Evolutionary conservation across 2,113 vertebrate species (phyloP).

Genomic region (Cygnus buccinator): DNA sequence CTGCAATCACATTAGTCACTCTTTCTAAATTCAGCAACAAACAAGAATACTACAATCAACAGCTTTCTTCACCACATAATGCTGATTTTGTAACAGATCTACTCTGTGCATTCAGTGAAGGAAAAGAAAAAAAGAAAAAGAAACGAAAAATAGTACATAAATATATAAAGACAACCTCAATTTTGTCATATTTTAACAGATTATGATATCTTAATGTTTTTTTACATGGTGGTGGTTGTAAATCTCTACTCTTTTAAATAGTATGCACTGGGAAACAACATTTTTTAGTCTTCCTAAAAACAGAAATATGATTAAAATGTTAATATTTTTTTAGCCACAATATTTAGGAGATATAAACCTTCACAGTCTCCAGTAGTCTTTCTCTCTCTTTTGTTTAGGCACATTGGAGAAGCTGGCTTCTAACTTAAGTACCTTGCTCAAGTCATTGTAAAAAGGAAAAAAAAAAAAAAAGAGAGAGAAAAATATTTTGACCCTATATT

Average conservation of each 20-base stretch:
- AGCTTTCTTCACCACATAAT: not conserved
- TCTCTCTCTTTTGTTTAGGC: not conserved
- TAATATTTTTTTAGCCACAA: not conserved
- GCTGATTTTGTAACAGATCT: not conserved
- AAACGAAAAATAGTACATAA: not conserved
- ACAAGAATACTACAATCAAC: conserved; percentile 5
- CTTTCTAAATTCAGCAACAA: conserved; percentile 51
- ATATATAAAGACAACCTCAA: not conserved
- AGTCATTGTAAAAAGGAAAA: not conserved
- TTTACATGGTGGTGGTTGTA: not conserved
- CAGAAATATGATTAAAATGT: not conserved
- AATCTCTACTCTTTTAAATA: not conserved
- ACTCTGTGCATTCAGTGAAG: not conserved
- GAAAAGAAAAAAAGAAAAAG: not conserved
- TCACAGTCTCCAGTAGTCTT: not conserved
- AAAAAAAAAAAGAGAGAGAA: not conserved
- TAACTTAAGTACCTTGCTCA: not conserved
- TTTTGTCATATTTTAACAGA: not conserved
- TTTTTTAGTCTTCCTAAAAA: not conserved
- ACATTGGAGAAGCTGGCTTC: not conserved
- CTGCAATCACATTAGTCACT: conserved; percentile 46
- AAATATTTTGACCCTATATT: not conserved
- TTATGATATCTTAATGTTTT: not conserved
- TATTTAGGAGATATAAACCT: not conserved
- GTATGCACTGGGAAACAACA: not conserved